Percentiles rank a stretch among this genome's conserved stretches.
Conservation (phyloP, 2,113 vertebrate genomes). For the Corydoras sp. region DNA sequence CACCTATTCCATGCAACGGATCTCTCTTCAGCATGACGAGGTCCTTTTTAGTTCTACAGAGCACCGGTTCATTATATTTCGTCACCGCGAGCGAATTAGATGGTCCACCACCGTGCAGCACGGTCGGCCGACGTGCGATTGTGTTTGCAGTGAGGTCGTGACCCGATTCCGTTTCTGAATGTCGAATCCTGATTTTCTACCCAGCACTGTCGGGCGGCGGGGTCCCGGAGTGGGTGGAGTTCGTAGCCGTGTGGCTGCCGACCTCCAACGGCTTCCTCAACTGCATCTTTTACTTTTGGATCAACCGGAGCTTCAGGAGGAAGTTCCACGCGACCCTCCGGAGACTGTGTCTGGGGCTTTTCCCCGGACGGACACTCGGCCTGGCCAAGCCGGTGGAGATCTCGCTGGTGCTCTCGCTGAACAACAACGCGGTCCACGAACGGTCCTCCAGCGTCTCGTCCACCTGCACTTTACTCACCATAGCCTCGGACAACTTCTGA, state of each 20-base stretch:
- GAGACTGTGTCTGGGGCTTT: slow-evolving; percentile 51
- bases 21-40: too few species aligned
- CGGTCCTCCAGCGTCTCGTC: slow-evolving; percentile 67
- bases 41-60: too few species aligned
- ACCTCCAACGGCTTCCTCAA: slow-evolving; percentile 80
- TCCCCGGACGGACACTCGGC: slow-evolving; percentile 42
- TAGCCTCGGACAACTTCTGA: too few species aligned
- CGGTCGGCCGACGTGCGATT: too few species aligned
- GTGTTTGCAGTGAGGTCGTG: too few species aligned
- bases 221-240: slow-evolving; percentile 75
- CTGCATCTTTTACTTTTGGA: slow-evolving; percentile 83
- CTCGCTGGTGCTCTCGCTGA: slow-evolving; percentile 45
- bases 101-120: too few species aligned
- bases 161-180: too few species aligned
- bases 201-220: slow-evolving; percentile 66
- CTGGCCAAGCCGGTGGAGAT: slow-evolving; percentile 27
- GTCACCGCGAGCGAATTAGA: too few species aligned
- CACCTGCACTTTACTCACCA: slow-evolving; percentile 59
- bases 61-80: too few species aligned
- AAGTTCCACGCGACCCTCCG: slow-evolving; percentile 65
- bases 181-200: too few species aligned
- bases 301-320: slow-evolving; percentile 72
- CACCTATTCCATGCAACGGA: too few species aligned
- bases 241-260: slow-evolving; percentile 77
- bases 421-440: slow-evolving; percentile 57